Evolutionary conservation across 2,888 invertebrate genomes (phyloP).

Genomic region (Tuberolachnus salignus): DNA sequence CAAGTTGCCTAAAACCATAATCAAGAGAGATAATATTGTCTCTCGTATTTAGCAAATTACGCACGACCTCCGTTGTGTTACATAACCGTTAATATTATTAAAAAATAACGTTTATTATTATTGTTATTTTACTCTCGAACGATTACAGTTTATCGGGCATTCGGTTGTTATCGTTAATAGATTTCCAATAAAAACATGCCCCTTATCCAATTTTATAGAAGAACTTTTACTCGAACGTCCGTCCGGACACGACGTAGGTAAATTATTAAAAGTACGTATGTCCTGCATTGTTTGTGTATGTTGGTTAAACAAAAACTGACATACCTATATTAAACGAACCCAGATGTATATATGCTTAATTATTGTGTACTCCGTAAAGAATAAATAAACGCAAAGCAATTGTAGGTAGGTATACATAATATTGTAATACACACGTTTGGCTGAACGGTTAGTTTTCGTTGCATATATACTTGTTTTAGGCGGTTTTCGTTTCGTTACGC

Average conservation of each 20-base stretch:
- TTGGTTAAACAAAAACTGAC: constrained; percentile 9
- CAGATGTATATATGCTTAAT: not conserved
- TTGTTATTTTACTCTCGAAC: too few species aligned
- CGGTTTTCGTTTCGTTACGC: not conserved
- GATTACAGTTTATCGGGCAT: too few species aligned
- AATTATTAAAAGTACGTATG: not conserved
- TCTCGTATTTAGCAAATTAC: too few species aligned
- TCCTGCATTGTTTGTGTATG: not conserved
- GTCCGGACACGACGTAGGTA: not conserved
- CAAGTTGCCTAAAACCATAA: too few species aligned
- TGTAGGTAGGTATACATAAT: constrained; percentile 2
- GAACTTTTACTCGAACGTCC: not conserved
- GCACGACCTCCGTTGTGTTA: too few species aligned
- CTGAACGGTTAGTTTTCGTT: constrained; percentile 8
- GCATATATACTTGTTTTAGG: not conserved
- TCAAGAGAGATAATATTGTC: too few species aligned
- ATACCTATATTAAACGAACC: constrained; percentile 11
- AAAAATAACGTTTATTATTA: too few species aligned
- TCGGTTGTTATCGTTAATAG: too few species aligned
- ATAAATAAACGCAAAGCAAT: not conserved
- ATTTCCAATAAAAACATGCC: too few species aligned
- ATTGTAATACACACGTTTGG: constrained; percentile 7
- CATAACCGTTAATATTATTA: too few species aligned
- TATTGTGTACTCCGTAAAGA: constrained; percentile 23
- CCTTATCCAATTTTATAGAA: too few species aligned